phyloP scores from a whole-genome alignment of 2,888 invertebrate species.

The Diplolepis rosae region DNA sequence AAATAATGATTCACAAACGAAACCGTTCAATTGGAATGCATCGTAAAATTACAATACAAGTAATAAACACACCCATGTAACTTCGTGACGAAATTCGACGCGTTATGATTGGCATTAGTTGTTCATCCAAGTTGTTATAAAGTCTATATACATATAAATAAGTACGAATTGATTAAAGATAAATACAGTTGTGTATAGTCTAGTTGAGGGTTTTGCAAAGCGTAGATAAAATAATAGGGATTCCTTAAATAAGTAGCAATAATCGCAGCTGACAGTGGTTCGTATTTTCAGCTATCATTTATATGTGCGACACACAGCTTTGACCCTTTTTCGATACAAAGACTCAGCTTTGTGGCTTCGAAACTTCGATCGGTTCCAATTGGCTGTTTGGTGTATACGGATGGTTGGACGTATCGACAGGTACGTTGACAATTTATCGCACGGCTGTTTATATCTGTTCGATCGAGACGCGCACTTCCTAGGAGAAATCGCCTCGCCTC shows the following conservation, averaged over 20 bases:
- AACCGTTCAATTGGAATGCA: neutral
- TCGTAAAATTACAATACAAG: neutral
- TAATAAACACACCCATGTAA: neutral
- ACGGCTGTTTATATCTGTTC: conserved; percentile 24
- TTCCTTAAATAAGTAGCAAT: conserved; percentile 2
- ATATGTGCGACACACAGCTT: neutral
- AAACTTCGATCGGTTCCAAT: conserved; percentile 27
- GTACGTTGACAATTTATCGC: conserved; percentile 25
- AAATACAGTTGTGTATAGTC: neutral
- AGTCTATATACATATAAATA: neutral
- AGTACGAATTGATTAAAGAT: neutral
- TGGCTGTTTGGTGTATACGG: conserved; percentile 24
- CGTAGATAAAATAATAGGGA: neutral
- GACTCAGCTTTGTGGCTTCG: conserved; percentile 19
- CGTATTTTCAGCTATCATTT: conserved; percentile 24
- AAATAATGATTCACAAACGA: neutral
- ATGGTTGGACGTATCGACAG: conserved; percentile 25
- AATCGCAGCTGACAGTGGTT: neutral
- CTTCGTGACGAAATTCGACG: neutral
- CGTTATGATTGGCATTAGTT: neutral
- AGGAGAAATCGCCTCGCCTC: neutral
- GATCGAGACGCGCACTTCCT: conserved; percentile 7
- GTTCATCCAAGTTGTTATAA: neutral
- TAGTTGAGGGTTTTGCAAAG: neutral
- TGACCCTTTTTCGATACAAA: conserved; percentile 4